Base-by-base conservation (phyloP, 2,113 vertebrate species). In the Perccottus glenii region DNA sequence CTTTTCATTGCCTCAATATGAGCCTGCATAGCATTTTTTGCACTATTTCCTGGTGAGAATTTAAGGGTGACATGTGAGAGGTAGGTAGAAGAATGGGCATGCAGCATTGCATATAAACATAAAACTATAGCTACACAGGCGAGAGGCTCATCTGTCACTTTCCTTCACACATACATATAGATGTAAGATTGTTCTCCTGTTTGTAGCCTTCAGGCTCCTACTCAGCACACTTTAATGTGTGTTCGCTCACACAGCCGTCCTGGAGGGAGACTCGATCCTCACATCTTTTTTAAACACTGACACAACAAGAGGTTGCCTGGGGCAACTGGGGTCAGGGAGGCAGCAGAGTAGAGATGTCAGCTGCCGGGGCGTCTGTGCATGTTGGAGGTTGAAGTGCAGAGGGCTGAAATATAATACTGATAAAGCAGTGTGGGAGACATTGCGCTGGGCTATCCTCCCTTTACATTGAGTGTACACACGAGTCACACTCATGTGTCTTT, bases 1-100 rank as follows among this genome's bases (percentile, higher is more conserved):
- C 94, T 95, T 94, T 96, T 96, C 95, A 96, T 95, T 95, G 94
- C 95, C 94, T 94, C 93, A 90, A 91, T 93, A 94, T 94, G 94
- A 94, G 94, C 94, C 93, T 91, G 92, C 90, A 88, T 94, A 93
- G 94, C 94, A 95, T 96, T 96, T 93, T 94, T 96, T 94, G 19
- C 19, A 95, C 93, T 93, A 93, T 94, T 94, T 55, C 52, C 36
- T 36, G 12, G 35, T 53, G 94, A 94, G 94, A 95, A 94, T 93
- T 90, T 90, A 84, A 77, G 72, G 77, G 32, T 55, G 46, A 14
- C 44, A 70, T 70, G 65, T 75, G 68, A 72, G 72, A 59, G 75
- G 75, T 65, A 58, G 50, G 73, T 58, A 92, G 90, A 93, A 92
- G 91, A 90, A 15, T 9, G 16, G 33, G 64, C 11, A 8, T 16